phyloP scores from a whole-genome alignment of 2,113 vertebrate species.

The Hyperopisus bebe region DNA sequence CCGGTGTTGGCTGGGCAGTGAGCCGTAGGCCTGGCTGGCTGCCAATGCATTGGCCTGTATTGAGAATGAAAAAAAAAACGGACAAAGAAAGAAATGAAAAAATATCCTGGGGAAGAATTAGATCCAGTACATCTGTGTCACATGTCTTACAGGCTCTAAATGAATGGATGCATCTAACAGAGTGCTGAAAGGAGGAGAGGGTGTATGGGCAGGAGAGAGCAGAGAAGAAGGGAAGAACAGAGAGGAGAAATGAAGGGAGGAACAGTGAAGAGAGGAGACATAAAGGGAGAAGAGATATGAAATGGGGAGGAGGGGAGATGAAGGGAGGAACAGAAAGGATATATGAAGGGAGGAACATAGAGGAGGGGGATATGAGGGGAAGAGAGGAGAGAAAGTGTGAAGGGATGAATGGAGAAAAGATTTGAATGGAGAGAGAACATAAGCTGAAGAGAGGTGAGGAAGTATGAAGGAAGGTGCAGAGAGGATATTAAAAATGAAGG shows the following conservation, averaged over 20 bases:
- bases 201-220: not conserved
- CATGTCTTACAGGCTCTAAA: not conserved
- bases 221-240: not conserved
- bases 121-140: not conserved
- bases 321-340: not conserved
- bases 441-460: not conserved
- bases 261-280: not conserved
- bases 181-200: not conserved
- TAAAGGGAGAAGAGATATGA: not conserved
- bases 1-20: not conserved
- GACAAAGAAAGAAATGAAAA: not conserved
- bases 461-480: not conserved
- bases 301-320: not conserved
- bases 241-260: not conserved
- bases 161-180: not conserved
- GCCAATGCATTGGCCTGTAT: not conserved
- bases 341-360: no score
- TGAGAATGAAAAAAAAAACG: not conserved
- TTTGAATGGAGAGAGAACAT: not conserved
- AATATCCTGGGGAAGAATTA: not conserved
- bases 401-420: not conserved
- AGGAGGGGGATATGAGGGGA: not conserved
- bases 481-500: no score
- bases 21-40: not conserved
- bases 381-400: not conserved